Percentiles rank a stretch among this genome's conserved stretches.
Conservation (phyloP, 2,888 invertebrate species). For the Chloroclystis v-ata region DNA sequence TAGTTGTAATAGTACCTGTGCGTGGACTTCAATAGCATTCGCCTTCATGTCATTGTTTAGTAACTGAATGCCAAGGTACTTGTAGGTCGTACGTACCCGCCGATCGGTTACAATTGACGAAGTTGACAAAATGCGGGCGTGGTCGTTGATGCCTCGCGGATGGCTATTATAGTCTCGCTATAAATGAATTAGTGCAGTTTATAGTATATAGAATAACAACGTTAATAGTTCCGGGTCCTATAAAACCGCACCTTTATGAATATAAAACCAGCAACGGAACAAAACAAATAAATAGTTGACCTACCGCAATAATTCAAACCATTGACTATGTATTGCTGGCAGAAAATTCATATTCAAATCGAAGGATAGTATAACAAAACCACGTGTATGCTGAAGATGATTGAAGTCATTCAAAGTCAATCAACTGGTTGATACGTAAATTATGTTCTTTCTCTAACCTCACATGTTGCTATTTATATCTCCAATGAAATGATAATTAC, state of each 20-base stretch:
- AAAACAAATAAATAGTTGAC: constrained; percentile 29
- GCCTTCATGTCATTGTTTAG: constrained; percentile 21
- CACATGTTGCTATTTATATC: not conserved
- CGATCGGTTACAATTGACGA: constrained; percentile 30
- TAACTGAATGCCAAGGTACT: constrained; percentile 1
- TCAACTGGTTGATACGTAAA: not conserved
- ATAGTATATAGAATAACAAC: constrained; percentile 36
- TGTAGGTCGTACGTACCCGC: not conserved
- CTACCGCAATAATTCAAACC: constrained; percentile 31
- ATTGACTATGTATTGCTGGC: not conserved
- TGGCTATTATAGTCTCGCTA: constrained; percentile 43
- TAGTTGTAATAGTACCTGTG: not conserved
- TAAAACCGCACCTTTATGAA: constrained; percentile 36
- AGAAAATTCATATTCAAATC: no score
- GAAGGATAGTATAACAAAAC: no score
- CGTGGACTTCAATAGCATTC: not conserved
- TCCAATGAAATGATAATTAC: not conserved
- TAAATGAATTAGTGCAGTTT: constrained; percentile 53
- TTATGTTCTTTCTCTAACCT: not conserved
- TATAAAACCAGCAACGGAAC: constrained; percentile 14
- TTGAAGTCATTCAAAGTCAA: not conserved
- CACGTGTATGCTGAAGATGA: no score
- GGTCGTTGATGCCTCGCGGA: constrained; percentile 46
- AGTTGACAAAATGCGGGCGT: constrained; percentile 52
- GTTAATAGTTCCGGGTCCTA: constrained; percentile 14